phyloP scores from a whole-genome alignment of 2,888 invertebrate species.

The Latrodectus hesperus region DNA sequence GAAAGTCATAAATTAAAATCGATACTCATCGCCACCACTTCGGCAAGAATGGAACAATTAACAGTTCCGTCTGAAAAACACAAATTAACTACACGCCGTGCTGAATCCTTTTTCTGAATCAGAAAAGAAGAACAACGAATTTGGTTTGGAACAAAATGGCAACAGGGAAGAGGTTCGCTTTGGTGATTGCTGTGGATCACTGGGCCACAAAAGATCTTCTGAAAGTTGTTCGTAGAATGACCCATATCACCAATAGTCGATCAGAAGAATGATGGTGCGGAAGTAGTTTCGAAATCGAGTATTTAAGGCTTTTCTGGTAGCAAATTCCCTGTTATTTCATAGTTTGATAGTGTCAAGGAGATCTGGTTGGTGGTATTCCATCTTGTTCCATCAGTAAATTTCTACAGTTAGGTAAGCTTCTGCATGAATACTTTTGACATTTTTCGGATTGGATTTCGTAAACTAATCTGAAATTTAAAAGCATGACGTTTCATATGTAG shows the following conservation, averaged over 20 bases:
- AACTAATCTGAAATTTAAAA: too few species aligned
- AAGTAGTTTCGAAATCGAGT: slow-evolving; percentile 48
- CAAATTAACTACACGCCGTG: slow-evolving; percentile 38
- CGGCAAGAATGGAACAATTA: not conserved
- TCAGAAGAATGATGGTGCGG: slow-evolving; percentile 20
- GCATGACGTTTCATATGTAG: too few species aligned
- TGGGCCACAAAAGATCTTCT: not conserved
- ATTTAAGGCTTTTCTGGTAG: slow-evolving; percentile 44
- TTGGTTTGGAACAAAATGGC: not conserved
- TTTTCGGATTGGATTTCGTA: too few species aligned
- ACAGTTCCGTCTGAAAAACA: slow-evolving; percentile 29
- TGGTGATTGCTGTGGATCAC: too few species aligned
- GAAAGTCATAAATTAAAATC: slow-evolving; percentile 19
- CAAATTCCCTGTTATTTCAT: slow-evolving; percentile 18
- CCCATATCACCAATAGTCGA: slow-evolving; percentile 25
- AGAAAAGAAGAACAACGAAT: slow-evolving; percentile 6
- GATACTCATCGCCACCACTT: slow-evolving; percentile 17
- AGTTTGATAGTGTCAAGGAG: slow-evolving; percentile 46
- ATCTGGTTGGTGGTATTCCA: slow-evolving; percentile 6
- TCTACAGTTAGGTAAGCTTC: not conserved
- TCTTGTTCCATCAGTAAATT: not conserved
- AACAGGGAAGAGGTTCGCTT: not conserved
- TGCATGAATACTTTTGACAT: too few species aligned
- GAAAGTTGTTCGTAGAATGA: slow-evolving; percentile 16
- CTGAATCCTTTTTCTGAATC: slow-evolving; percentile 20